A percentile compares a stretch with the other conserved stretches of the same genome.
phyloP scores from a whole-genome alignment of 2,888 invertebrate species.

The Nymphalis urticae region DNA sequence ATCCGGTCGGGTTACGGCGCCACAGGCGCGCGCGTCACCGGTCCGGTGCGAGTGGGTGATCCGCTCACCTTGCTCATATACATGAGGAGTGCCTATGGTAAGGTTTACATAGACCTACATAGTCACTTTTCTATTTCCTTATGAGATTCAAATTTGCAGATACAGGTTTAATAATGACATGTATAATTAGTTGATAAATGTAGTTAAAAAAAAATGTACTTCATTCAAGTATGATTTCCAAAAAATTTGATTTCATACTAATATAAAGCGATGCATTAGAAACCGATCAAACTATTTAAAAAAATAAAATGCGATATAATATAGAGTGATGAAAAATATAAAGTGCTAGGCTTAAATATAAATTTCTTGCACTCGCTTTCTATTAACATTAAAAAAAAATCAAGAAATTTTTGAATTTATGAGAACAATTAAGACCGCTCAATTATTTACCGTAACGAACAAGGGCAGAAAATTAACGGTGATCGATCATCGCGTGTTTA shows the following conservation, averaged over 20 bases:
- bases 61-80: slow-evolving; percentile 95
- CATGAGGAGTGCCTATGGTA: slow-evolving; percentile 97
- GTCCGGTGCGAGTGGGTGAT: slow-evolving; percentile 95
- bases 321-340: too few relatives aligned
- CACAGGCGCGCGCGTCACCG: slow-evolving; percentile 90
- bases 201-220: neutral
- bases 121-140: neutral
- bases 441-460: slow-evolving; percentile 45
- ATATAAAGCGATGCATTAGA: too few relatives aligned
- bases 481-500: slow-evolving; percentile 61
- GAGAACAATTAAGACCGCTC: slow-evolving; percentile 28
- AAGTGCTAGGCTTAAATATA: too few relatives aligned
- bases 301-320: too few relatives aligned
- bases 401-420: slow-evolving; percentile 13
- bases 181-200: too few relatives aligned
- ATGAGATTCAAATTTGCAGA: neutral
- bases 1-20: slow-evolving; percentile 95
- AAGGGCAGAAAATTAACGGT: slow-evolving; percentile 68
- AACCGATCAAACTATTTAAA: too few relatives aligned
- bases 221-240: neutral
- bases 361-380: too few relatives aligned
- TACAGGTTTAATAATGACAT: neutral
- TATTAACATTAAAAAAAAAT: slow-evolving; percentile 9
- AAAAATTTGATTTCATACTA: too few relatives aligned
- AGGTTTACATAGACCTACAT: slow-evolving; percentile 43